phyloP scores from a whole-genome alignment of 1,140 invertebrate species.

The Cylas formicarius region DNA sequence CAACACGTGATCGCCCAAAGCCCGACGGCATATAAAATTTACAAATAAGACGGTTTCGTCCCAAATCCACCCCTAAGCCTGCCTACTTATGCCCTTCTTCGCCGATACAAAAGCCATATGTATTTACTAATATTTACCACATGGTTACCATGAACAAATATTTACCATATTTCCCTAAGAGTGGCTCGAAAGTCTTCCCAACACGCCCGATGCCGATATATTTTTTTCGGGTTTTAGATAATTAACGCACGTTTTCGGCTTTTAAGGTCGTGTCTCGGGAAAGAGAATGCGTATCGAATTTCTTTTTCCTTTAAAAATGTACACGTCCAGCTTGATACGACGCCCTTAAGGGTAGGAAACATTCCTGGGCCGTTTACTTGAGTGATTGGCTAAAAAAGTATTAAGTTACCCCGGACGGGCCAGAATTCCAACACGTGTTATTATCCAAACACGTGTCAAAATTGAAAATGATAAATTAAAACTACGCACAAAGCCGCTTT shows the following conservation, averaged over 20 bases:
- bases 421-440: constrained; percentile 22
- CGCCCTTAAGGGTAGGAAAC: too few species aligned
- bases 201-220: constrained; percentile 7
- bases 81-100: constrained; percentile 22
- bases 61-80: constrained; percentile 17
- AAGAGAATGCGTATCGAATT: constrained; percentile 20
- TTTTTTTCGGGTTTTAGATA: constrained; percentile 14
- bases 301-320: constrained; percentile 15
- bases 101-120: constrained; percentile 36
- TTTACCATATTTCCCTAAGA: constrained; percentile 17
- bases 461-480: constrained; percentile 29
- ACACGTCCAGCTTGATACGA: constrained; percentile 4
- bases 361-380: too few species aligned
- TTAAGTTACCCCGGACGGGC: constrained; percentile 11
- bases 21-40: too few species aligned
- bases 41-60: constrained; percentile 24
- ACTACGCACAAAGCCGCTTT: constrained; percentile 23
- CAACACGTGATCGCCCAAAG: too few species aligned
- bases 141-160: constrained; percentile 31
- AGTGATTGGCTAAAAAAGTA: constrained; percentile 16
- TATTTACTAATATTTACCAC: constrained; percentile 41
- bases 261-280: constrained; percentile 12
- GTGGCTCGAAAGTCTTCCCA: constrained; percentile 12
- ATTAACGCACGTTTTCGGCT: constrained; percentile 14
- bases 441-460: constrained; percentile 28